Conservation (phyloP, 2,888 invertebrate genomes). For the Hecatera dysodea region DNA sequence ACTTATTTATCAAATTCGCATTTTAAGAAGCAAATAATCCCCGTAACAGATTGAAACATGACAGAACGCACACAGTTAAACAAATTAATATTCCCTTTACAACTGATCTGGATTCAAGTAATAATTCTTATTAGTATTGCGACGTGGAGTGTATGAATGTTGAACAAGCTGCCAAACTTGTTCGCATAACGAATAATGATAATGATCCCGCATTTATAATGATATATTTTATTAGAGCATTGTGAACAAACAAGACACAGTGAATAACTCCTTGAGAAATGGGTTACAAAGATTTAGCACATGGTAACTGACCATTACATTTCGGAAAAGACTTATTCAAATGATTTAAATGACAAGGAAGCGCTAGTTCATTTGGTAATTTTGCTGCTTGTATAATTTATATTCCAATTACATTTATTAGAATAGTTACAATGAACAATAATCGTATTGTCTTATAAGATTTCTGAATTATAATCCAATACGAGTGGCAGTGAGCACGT, state of each 20-base stretch:
- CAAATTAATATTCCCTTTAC: conserved; percentile 26
- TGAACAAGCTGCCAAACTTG: conserved; percentile 58
- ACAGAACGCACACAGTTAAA: conserved; percentile 5
- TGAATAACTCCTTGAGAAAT: conserved; percentile 64
- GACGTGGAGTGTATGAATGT: conserved; percentile 47
- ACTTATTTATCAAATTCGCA: neutral
- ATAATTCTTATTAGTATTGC: conserved; percentile 51
- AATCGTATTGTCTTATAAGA: conserved; percentile 14
- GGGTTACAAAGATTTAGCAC: conserved; percentile 22
- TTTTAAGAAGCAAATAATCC: neutral
- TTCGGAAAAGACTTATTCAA: neutral
- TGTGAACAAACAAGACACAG: conserved; percentile 73
- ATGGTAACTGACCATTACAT: conserved; percentile 38
- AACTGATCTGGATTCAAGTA: conserved; percentile 16
- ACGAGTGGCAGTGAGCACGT: conserved; percentile 1
- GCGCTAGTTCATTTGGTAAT: neutral
- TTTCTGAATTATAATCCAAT: neutral
- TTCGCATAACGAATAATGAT: conserved; percentile 66
- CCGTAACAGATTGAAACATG: conserved; percentile 23
- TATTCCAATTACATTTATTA: neutral
- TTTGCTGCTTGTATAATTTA: too few species aligned
- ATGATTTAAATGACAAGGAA: neutral
- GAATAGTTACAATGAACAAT: neutral
- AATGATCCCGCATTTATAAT: conserved; percentile 76
- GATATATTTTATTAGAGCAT: conserved; percentile 80